Evolutionary conservation across 2,113 vertebrate genomes (phyloP).

Genomic region (Vulpes lagopus): DNA sequence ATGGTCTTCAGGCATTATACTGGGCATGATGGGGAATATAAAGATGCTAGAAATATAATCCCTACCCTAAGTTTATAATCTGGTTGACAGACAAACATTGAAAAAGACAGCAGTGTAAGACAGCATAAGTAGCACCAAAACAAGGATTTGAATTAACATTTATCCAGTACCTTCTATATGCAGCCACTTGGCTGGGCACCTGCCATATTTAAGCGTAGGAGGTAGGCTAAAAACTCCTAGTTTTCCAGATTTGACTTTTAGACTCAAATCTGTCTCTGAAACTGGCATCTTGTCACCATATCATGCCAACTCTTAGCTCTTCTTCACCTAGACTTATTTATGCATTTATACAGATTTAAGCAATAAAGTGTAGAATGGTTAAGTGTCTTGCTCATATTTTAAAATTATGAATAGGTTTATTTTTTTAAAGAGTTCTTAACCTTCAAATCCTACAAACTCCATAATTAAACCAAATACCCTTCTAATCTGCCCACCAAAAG

Average conservation of each 20-base stretch:
- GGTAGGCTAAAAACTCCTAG: background rate
- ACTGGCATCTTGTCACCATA: background rate
- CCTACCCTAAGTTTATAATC: background rate
- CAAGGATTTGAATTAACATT: background rate
- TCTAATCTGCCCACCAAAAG: background rate
- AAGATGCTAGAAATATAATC: background rate
- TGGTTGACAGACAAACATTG: background rate
- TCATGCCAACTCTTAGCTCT: background rate
- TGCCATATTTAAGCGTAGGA: background rate
- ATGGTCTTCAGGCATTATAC: background rate
- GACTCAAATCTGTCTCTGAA: background rate
- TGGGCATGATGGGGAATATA: background rate
- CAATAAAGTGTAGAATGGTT: background rate
- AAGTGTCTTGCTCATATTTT: background rate
- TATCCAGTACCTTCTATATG: background rate
- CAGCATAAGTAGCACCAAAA: background rate
- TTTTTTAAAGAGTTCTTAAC: background rate
- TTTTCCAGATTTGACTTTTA: background rate
- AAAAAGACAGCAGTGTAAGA: background rate
- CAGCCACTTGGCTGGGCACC: background rate
- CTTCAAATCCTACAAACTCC: background rate
- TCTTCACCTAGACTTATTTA: background rate
- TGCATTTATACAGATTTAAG: background rate
- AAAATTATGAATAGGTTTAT: background rate
- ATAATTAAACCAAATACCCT: background rate